These are phyloP conservation scores for Prunella fulvescens DNA, from an alignment of 2,113 vertebrate genomes.

Conservation along the genomic window DNA sequence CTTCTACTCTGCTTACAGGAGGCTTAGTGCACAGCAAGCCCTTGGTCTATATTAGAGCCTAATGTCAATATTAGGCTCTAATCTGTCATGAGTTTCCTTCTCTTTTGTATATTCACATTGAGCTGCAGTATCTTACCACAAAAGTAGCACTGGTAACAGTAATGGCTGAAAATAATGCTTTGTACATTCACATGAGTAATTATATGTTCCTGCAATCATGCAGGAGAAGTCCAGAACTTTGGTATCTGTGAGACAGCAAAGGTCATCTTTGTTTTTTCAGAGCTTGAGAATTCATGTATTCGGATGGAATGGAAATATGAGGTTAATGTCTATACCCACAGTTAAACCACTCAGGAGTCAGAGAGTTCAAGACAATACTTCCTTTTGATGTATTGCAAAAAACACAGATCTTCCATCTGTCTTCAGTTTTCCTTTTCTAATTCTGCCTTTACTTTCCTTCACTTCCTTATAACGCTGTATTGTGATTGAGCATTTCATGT, in stretches of 20 bases:
- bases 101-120: neutral
- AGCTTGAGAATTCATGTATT: neutral
- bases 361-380: neutral
- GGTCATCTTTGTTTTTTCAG: neutral
- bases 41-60: neutral
- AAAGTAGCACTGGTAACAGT: neutral
- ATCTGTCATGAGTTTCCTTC: neutral
- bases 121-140: neutral
- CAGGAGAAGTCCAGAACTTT: neutral
- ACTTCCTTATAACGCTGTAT: neutral
- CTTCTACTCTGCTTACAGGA: neutral
- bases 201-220: neutral
- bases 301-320: neutral
- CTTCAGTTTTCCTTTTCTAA: neutral
- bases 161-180: neutral
- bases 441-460: neutral
- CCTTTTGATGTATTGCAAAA: neutral
- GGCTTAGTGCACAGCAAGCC: neutral
- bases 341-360: neutral
- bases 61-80: neutral
- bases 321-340: neutral
- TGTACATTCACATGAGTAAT: rapidly evolving
- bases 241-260: neutral
- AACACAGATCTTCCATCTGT: neutral
- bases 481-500: neutral